These are phyloP conservation scores for Prenolepis imparis DNA, from an alignment of 2,888 invertebrate genomes.

Conservation along the genomic window DNA sequence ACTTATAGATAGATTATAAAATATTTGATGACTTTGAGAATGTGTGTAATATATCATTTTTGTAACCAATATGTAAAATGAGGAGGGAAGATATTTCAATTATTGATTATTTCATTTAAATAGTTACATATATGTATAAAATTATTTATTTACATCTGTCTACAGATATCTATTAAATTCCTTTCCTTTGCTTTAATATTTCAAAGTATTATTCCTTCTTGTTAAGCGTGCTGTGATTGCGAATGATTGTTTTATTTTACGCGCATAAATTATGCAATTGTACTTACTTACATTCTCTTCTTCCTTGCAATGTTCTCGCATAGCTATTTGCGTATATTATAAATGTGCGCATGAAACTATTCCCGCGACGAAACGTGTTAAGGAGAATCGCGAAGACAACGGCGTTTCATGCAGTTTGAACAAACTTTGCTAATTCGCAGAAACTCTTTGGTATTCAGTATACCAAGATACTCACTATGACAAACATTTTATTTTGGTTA, in stretches of 20 bases:
- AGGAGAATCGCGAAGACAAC: slow-evolving; percentile 9
- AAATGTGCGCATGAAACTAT: slow-evolving; percentile 3
- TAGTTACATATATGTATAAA: background rate
- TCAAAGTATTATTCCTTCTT: background rate
- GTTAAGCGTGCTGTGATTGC: background rate
- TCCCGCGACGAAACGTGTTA: slow-evolving; percentile 15
- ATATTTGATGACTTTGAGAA: slow-evolving; percentile 4
- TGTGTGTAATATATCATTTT: background rate
- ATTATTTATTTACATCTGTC: background rate
- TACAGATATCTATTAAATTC: background rate
- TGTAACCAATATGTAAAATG: background rate
- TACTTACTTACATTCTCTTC: background rate
- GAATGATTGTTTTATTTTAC: background rate
- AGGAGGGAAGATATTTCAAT: background rate
- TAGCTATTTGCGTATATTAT: slow-evolving; percentile 24
- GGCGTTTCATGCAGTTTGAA: background rate
- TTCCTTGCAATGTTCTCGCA: background rate
- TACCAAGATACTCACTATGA: slow-evolving; percentile 21
- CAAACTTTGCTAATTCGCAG: slow-evolving; percentile 29
- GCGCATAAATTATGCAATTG: background rate
- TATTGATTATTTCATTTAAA: background rate
- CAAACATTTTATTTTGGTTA: background rate
- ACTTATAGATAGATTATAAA: background rate
- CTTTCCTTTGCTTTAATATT: background rate
- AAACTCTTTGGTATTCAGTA: slow-evolving; percentile 19